Percentiles rank a stretch among this genome's conserved stretches.
These are phyloP conservation scores for Anoplopoma fimbria DNA, from an alignment of 2,113 vertebrate genomes.

Conservation along the genomic window DNA sequence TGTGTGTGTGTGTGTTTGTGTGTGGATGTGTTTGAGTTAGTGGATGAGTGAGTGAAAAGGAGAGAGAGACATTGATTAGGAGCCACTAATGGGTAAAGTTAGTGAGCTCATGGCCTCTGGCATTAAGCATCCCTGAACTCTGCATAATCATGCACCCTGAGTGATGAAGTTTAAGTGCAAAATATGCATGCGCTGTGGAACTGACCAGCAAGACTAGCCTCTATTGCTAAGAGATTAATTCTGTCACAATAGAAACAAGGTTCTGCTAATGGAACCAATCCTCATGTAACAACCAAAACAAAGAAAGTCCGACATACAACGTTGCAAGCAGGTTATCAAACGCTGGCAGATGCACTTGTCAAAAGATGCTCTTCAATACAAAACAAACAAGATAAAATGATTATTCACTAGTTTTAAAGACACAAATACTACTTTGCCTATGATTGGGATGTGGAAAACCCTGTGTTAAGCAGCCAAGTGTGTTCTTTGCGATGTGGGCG, in stretches of 20 bases:
- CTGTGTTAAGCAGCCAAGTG: conserved; percentile 4
- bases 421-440: neutral
- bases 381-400: neutral
- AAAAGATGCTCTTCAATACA: conserved; percentile 15
- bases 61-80: conserved; percentile 15
- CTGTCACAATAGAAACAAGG: neutral
- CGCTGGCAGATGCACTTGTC: conserved; percentile 23
- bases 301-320: neutral
- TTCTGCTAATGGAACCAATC: neutral
- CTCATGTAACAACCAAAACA: neutral
- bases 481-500: neutral
- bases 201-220: neutral
- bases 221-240: neutral
- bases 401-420: conserved; percentile 4
- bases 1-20: neutral
- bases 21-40: neutral
- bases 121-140: conserved; percentile 10
- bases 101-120: conserved; percentile 48
- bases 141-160: neutral
- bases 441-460: neutral
- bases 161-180: neutral
- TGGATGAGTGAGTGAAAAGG: conserved; percentile 24
- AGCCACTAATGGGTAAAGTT: conserved; percentile 62
- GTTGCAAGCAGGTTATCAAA: conserved; percentile 26
- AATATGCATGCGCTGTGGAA: neutral